Conservation (phyloP, 2,888 invertebrate genomes). For the Ormyrus rosae region DNA sequence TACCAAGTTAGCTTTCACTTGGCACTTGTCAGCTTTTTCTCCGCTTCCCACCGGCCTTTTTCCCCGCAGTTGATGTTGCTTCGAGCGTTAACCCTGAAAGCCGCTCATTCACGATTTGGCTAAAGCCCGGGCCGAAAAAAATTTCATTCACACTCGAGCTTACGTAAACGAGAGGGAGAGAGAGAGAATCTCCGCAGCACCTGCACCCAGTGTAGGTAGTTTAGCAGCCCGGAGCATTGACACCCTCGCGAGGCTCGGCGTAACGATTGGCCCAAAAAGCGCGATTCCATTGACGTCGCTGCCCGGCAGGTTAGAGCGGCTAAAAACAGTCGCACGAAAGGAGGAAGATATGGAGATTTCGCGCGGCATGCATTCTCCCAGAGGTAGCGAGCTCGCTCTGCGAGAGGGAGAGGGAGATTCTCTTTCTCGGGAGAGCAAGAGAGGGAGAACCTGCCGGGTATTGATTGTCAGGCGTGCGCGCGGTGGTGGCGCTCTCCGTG, state of each 20-base stretch:
- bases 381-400: background rate
- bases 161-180: constrained; percentile 1
- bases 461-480: constrained; percentile 73
- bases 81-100: too few species aligned
- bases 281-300: too few species aligned
- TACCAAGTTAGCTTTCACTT: too few species aligned
- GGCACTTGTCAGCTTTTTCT: too few species aligned
- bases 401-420: constrained; percentile 1
- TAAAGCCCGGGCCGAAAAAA: background rate
- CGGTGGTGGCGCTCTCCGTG: constrained; percentile 39
- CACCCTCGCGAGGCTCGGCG: too few species aligned
- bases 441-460: constrained; percentile 68
- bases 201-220: too few species aligned
- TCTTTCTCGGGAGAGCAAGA: background rate
- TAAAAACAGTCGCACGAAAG: background rate
- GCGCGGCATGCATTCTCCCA: background rate
- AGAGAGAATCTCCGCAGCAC: background rate
- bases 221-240: too few species aligned
- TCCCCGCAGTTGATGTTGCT: too few species aligned
- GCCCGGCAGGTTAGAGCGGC: background rate
- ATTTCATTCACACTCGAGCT: constrained; percentile 15
- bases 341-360: constrained; percentile 26
- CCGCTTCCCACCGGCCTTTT: too few species aligned
- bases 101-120: too few species aligned
- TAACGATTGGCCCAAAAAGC: too few species aligned